Conservation (phyloP, 2,888 invertebrate species). For the Hemaris fuciformis region DNA sequence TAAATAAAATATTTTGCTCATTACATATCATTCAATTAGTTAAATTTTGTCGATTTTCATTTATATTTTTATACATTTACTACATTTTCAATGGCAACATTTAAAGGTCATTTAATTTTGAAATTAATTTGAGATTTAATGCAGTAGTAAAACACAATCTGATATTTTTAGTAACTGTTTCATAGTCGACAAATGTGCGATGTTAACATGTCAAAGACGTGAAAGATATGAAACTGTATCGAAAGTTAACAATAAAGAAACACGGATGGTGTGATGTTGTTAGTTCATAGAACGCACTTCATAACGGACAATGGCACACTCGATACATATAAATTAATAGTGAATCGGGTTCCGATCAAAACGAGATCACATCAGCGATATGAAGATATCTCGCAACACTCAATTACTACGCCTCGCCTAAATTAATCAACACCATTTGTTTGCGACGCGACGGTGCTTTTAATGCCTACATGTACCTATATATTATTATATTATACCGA, state of each 20-base stretch:
- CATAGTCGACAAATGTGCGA: too few species aligned
- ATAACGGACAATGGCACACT: constrained; percentile 14
- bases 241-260: neutral
- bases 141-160: too few species aligned
- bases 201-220: neutral
- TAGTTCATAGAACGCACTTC: neutral
- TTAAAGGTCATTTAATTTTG: too few species aligned
- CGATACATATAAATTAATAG: constrained; percentile 59
- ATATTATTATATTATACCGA: neutral
- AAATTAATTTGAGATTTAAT: too few species aligned
- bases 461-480: neutral
- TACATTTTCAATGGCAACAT: too few species aligned
- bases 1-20: too few species aligned
- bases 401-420: constrained; percentile 48
- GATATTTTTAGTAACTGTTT: too few species aligned
- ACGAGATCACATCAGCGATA: constrained; percentile 60
- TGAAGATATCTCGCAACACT: constrained; percentile 59
- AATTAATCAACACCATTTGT: constrained; percentile 54
- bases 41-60: too few species aligned
- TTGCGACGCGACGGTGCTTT: constrained; percentile 27
- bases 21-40: too few species aligned
- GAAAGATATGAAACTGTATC: neutral
- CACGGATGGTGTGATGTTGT: neutral
- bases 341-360: constrained; percentile 66
- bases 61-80: too few species aligned